Conservation (phyloP, 1,140 invertebrate genomes). For the Pogonus chalceus region DNA sequence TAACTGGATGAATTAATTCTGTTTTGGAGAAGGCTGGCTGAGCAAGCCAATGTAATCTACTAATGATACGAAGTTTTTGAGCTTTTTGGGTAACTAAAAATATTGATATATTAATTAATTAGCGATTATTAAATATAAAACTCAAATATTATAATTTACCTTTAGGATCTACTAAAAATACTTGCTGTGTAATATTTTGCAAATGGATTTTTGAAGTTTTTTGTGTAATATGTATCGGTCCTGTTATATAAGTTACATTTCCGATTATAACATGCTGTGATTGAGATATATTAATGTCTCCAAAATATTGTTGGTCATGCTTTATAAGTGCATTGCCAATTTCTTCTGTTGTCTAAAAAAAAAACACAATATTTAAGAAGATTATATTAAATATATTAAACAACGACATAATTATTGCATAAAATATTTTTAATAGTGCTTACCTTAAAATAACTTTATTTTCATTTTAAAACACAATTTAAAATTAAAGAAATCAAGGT, state of each 20-base stretch:
- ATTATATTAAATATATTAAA: too few relatives aligned
- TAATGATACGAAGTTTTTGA: conserved; percentile 15
- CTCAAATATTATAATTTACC: not conserved
- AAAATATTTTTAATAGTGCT: too few relatives aligned
- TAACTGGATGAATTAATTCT: conserved; percentile 24
- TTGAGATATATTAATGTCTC: conserved; percentile 33
- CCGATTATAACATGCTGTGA: conserved; percentile 35
- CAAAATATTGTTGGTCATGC: conserved; percentile 14
- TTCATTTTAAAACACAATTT: too few relatives aligned
- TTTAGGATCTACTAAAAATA: conserved; percentile 3
- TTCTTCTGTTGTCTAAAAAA: not conserved
- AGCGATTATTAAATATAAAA: not conserved
- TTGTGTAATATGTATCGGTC: conserved; percentile 34
- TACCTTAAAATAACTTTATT: too few relatives aligned
- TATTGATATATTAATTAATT: not conserved
- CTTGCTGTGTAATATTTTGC: not conserved
- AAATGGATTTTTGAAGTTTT: not conserved
- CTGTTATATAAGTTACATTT: conserved; percentile 37
- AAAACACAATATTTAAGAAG: not conserved
- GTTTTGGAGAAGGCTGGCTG: conserved; percentile 27
- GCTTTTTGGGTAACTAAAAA: conserved; percentile 5
- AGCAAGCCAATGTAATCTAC: conserved; percentile 31
- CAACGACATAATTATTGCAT: too few relatives aligned
- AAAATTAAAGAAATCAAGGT: too few relatives aligned
- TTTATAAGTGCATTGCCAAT: not conserved